Evolutionary conservation across 2,888 invertebrate species (phyloP).

Genomic region (Drosophila setosimentum): DNA sequence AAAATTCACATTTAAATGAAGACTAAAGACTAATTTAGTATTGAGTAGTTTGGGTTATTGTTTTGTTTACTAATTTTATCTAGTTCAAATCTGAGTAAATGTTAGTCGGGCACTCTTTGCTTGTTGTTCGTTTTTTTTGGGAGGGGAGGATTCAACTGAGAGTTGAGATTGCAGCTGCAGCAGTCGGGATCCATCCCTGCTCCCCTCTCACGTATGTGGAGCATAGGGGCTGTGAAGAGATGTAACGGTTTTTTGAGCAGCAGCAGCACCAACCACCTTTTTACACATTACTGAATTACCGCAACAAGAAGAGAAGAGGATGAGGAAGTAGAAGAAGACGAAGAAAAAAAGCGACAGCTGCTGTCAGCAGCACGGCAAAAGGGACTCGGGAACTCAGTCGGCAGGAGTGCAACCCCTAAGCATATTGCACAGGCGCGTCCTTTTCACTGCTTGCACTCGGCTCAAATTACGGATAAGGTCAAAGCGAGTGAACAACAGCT

Average conservation of each 20-base stretch:
- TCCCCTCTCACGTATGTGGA: constrained; percentile 21
- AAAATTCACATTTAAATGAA: not conserved
- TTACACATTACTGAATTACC: constrained; percentile 7
- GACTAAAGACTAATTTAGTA: not conserved
- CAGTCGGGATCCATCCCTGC: not conserved
- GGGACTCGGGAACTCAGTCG: constrained; percentile 19
- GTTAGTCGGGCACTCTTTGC: too few relatives aligned
- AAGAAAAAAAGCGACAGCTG: constrained; percentile 60
- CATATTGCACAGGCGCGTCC: constrained; percentile 79
- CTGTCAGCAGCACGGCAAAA: constrained; percentile 24
- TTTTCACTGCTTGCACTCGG: constrained; percentile 71
- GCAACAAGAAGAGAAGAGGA: constrained; percentile 4
- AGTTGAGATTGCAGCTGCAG: constrained; percentile 37
- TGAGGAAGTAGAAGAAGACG: constrained; percentile 1
- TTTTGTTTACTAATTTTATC: not conserved
- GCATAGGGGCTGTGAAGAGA: constrained; percentile 19
- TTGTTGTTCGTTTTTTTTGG: not conserved
- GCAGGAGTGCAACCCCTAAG: constrained; percentile 70
- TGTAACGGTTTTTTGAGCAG: constrained; percentile 47
- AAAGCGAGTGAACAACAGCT: constrained; percentile 7
- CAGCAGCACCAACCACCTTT: constrained; percentile 11
- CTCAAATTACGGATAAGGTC: constrained; percentile 72
- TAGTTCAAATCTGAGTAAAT: not conserved
- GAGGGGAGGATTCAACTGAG: not conserved
- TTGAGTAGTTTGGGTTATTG: not conserved